These are phyloP conservation scores for Pseudochirops cupreus DNA, from an alignment of 2,797 vertebrate species.

Conservation along the genomic window DNA sequence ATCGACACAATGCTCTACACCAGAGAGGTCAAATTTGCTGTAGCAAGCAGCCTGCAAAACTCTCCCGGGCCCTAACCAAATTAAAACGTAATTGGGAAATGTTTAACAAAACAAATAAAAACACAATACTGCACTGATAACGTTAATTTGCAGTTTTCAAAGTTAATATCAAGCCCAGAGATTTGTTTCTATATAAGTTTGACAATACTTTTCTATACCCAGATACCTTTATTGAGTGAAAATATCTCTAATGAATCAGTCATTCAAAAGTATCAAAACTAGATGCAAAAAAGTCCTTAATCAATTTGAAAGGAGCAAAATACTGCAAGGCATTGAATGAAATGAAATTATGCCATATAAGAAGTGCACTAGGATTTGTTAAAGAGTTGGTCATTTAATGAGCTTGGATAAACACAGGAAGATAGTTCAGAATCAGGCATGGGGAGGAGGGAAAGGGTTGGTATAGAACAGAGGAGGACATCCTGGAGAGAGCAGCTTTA, in stretches of 20 bases:
- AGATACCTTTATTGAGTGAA: not conserved
- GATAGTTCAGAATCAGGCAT: too few species aligned
- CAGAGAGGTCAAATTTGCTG: not conserved
- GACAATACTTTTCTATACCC: not conserved
- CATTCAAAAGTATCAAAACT: not conserved
- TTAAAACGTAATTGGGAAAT: not conserved
- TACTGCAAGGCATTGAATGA: too few species aligned
- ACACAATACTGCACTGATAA: not conserved
- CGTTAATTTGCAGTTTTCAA: not conserved
- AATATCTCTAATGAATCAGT: not conserved
- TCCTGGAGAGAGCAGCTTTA: too few species aligned
- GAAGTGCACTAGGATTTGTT: too few species aligned
- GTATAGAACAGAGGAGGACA: too few species aligned
- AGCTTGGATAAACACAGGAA: too few species aligned
- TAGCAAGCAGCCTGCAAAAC: not conserved
- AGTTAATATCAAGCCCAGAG: not conserved
- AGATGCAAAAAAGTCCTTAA: not conserved
- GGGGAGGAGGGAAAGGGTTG: too few species aligned
- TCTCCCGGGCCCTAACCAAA: not conserved
- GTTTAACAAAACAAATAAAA: not conserved
- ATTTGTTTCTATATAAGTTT: not conserved
- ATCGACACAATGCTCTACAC: not conserved
- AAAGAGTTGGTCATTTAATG: too few species aligned
- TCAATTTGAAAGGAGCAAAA: too few species aligned
- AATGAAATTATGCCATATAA: too few species aligned